A percentile compares a stretch with the other conserved stretches of the same genome.
These are phyloP conservation scores for Heliangelus exortis DNA, from an alignment of 2,797 vertebrate genomes.

Conservation along the genomic window DNA sequence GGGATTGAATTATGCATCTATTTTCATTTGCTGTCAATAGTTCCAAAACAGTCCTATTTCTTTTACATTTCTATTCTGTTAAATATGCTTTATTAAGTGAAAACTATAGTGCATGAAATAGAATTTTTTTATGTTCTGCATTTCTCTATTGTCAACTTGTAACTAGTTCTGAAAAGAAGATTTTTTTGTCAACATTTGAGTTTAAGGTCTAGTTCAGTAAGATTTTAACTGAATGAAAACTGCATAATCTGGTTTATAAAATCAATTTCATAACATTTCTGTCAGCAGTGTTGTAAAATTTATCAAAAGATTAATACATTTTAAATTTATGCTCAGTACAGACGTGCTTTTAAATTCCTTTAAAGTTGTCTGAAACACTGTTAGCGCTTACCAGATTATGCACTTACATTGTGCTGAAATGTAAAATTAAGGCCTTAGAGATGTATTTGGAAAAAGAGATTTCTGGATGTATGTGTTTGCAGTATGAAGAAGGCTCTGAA, in stretches of 20 bases:
- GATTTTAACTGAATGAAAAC: not conserved
- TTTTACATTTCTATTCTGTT: not conserved
- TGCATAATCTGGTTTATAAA: not conserved
- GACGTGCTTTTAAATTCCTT: not conserved
- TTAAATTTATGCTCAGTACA: not conserved
- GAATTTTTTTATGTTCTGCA: not conserved
- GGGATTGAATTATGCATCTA: not conserved
- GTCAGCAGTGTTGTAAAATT: not conserved
- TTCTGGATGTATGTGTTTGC: not conserved
- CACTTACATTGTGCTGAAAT: not conserved
- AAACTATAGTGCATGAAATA: not conserved
- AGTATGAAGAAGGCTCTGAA: not conserved
- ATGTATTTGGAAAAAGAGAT: not conserved
- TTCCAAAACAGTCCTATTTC: not conserved
- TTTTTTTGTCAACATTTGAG: not conserved
- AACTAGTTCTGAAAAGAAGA: not conserved
- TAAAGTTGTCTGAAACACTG: not conserved
- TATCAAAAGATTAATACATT: not conserved
- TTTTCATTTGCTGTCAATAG: slow-evolving; percentile 22
- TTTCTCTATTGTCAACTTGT: not conserved
- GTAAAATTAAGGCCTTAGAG: not conserved
- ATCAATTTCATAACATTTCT: not conserved
- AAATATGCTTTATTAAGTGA: not conserved
- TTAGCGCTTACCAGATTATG: not conserved
- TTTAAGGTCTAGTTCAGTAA: not conserved